Evolutionary conservation across 2,797 vertebrate species (phyloP).

Genomic region (Pteropus rufus): DNA sequence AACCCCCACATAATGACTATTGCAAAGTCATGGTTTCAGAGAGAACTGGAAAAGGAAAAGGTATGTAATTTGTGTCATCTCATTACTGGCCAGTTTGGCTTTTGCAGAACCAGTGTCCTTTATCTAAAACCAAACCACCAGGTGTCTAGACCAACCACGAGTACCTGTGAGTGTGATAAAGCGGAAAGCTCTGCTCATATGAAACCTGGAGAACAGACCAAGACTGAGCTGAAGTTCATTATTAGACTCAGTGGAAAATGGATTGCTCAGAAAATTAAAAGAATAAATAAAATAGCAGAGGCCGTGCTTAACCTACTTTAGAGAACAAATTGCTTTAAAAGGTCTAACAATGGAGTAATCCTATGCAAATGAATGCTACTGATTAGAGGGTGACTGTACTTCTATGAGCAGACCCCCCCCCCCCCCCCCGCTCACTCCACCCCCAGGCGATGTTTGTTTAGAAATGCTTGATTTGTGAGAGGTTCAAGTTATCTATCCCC

Average conservation of each 20-base stretch:
- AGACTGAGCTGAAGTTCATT: not conserved
- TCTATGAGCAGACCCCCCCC: not conserved
- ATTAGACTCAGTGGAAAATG: not conserved
- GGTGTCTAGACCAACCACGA: not conserved
- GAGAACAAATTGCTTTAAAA: not conserved
- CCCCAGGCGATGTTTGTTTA: not conserved
- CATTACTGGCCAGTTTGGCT: not conserved
- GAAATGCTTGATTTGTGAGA: not conserved
- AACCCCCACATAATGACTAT: not conserved
- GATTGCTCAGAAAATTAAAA: not conserved
- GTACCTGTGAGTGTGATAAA: not conserved
- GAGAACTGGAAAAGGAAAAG: not conserved
- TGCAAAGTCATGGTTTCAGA: not conserved
- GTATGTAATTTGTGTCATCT: not conserved
- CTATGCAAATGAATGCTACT: not conserved
- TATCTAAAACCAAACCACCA: not conserved
- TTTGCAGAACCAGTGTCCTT: not conserved
- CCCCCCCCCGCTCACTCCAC: too few species aligned
- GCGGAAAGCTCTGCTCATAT: not conserved
- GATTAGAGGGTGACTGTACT: not conserved
- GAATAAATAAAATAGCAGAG: not conserved
- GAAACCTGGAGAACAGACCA: not conserved
- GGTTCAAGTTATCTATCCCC: not conserved
- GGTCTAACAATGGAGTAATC: not conserved
- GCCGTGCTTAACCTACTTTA: not conserved